Base-by-base conservation (phyloP, 2,888 invertebrate genomes). In the Tenthredo mesomela region DNA sequence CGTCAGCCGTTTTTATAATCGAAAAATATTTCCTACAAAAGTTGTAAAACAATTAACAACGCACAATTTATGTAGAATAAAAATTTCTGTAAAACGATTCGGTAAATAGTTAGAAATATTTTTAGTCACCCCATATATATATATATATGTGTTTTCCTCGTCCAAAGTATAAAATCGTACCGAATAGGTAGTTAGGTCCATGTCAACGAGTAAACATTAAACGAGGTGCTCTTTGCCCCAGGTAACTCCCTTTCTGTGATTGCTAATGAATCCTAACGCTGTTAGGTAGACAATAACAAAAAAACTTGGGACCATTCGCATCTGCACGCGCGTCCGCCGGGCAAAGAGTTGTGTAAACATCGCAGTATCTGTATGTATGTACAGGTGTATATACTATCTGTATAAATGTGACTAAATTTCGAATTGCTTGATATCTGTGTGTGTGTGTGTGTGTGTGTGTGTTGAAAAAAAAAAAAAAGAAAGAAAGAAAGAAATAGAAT, bases 211-310 rank as follows among this genome's bases (percentile, higher is more conserved):
- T 80, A 80, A 80, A 80, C 80, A 61, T 58, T 40, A 37, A 15
- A 43, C 37, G 43, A 73, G 40, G 21, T 80, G 61, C 80, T 80
- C 80, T 80, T 80, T 80, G 80, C 61, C 77, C 77, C 50, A 29
- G 80, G 43, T 40, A 43, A 6, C 67, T 87, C 92, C 92, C 91
- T 92, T 92, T 93, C 82, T 82, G 93, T 93, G 93, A 93, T 93
- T 93, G 93, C 93, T 93, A 93, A 93, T 93, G 93, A 93, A 93
- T 92, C 91, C 93, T 93, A 93, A 93, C 90, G 89, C 91, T 92
- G 91, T 93, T 93, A 93, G 91, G 91, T 91, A 92, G 92, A 90
- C 91, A 91, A 92, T 92, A 91, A 91, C 90, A 87, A 88, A 87
- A 87, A 87, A 86, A 86, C 83, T 90, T 91, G 92, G 89, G 88